Conservation (phyloP, 2,797 vertebrate genomes). For the Syngnathus rostellatus region DNA sequence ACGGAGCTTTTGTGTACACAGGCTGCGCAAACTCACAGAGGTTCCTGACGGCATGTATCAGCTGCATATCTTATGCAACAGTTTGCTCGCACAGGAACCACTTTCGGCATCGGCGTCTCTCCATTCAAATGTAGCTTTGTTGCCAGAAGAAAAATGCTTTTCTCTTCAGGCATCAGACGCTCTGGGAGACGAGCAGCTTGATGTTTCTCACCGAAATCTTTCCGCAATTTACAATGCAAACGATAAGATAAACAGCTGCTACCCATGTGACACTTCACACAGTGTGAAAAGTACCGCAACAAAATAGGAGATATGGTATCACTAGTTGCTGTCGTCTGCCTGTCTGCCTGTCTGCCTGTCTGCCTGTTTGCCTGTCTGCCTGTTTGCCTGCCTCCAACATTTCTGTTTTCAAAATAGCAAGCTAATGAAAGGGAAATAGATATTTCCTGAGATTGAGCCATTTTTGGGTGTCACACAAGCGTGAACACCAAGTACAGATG, state of each 20-base stretch:
- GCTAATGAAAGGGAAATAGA: not conserved
- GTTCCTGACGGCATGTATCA: not conserved
- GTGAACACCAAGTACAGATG: not conserved
- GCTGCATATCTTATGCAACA: not conserved
- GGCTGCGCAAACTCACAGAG: conserved; percentile 20
- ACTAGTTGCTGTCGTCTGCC: not conserved
- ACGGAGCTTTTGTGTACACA: conserved; percentile 49
- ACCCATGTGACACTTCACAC: not conserved
- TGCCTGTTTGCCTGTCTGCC: no score
- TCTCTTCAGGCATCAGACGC: not conserved
- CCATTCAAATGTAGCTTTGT: not conserved
- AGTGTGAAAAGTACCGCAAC: not conserved
- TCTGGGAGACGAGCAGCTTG: not conserved
- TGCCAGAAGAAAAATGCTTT: no score
- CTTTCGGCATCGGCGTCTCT: not conserved
- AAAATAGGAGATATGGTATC: not conserved
- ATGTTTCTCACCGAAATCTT: not conserved
- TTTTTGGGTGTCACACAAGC: not conserved
- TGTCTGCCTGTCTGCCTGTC: no score
- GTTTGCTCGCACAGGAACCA: not conserved
- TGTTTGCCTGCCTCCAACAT: not conserved
- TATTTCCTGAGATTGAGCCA: not conserved
- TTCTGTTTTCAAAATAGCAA: not conserved
- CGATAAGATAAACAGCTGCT: conserved; percentile 13
- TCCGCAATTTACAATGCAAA: not conserved